A percentile compares a stretch with the other conserved stretches of the same genome.
phyloP scores from a whole-genome alignment of 2,113 vertebrate species.

The Ondatra zibethicus region DNA sequence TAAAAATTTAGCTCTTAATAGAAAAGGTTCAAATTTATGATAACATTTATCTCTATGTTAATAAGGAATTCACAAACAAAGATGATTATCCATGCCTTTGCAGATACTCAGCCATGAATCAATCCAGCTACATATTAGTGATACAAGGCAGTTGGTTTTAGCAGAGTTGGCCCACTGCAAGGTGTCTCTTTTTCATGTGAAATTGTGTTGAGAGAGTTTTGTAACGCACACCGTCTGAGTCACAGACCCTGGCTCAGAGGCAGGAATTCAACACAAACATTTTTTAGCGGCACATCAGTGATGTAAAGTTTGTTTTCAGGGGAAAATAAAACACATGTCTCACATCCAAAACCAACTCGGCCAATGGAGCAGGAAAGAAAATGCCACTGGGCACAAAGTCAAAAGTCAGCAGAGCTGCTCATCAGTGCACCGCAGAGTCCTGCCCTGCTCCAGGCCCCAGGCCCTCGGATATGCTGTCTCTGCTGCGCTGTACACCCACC shows the following conservation, averaged over 20 bases:
- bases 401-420: background rate
- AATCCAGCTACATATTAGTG: slow-evolving; percentile 71
- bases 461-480: background rate
- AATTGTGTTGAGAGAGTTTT: slow-evolving; percentile 78
- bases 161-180: slow-evolving; percentile 66
- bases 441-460: background rate
- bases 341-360: slow-evolving; percentile 59
- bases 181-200: slow-evolving; percentile 77
- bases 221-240: slow-evolving; percentile 79
- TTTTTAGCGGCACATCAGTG: slow-evolving; percentile 74
- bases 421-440: background rate
- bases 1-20: slow-evolving; percentile 80
- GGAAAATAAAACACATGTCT: slow-evolving; percentile 67
- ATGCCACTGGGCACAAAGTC: background rate
- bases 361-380: background rate
- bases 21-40: slow-evolving; percentile 84
- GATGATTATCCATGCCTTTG: slow-evolving; percentile 84
- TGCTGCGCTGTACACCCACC: background rate
- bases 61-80: slow-evolving; percentile 86
- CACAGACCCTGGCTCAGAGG: slow-evolving; percentile 69
- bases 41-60: slow-evolving; percentile 82
- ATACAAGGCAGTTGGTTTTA: slow-evolving; percentile 72
- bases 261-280: slow-evolving; percentile 76
- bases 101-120: slow-evolving; percentile 78
- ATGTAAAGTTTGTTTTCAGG: slow-evolving; percentile 79